Percentiles rank a stretch among this genome's conserved stretches.
Conservation (phyloP, 1,140 invertebrate species). For the Hyles euphorbiae region DNA sequence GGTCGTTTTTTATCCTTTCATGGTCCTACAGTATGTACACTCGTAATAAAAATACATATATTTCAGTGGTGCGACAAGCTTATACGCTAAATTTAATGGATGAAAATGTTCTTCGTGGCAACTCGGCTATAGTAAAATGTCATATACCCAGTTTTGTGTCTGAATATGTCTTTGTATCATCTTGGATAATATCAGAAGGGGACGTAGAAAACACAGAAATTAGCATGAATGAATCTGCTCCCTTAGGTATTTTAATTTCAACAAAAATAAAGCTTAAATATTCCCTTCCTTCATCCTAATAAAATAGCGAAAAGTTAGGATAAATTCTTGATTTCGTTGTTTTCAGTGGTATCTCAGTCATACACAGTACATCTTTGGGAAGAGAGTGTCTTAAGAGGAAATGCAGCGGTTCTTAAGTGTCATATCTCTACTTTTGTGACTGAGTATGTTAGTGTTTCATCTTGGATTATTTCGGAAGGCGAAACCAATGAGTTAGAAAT, state of each 20-base stretch:
- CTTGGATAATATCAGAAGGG: conserved; percentile 83
- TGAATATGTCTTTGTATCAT: conserved; percentile 89
- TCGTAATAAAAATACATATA: no score
- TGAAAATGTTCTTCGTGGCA: conserved; percentile 91
- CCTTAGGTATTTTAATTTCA: conserved; percentile 41
- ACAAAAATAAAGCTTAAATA: conserved; percentile 4
- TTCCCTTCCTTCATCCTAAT: conserved; percentile 13
- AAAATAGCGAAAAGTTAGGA: no score
- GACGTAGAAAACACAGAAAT: conserved; percentile 65
- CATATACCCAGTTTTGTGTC: conserved; percentile 94
- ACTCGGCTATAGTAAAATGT: conserved; percentile 92
- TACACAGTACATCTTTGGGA: conserved; percentile 94
- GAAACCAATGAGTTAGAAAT: conserved; percentile 73
- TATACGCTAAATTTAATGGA: conserved; percentile 87
- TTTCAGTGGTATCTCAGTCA: conserved; percentile 88
- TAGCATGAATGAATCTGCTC: conserved; percentile 42
- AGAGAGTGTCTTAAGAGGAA: conserved; percentile 91
- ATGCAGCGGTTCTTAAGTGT: conserved; percentile 92
- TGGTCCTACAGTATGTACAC: no score
- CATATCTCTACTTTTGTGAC: conserved; percentile 94
- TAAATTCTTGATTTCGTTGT: no score
- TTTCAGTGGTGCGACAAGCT: no score
- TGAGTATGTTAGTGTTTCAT: conserved; percentile 90
- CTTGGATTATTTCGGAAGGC: conserved; percentile 88
- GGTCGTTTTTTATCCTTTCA: no score